These are phyloP conservation scores for Tenthredo distinguenda DNA, from an alignment of 2,888 invertebrate genomes.

Conservation along the genomic window DNA sequence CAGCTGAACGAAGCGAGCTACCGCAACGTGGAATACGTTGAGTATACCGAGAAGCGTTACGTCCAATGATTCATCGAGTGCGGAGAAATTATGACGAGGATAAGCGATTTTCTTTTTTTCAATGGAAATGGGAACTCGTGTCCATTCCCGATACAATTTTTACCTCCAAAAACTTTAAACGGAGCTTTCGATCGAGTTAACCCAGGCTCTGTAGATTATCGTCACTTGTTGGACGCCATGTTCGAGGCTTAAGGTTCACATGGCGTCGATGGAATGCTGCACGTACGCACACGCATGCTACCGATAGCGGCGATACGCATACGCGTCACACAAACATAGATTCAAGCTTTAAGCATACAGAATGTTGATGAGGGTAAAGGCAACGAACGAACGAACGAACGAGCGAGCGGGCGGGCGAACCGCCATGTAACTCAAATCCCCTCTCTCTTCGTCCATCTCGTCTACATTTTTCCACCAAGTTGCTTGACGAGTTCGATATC, in stretches of 20 bases:
- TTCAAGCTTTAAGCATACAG: constrained; percentile 29
- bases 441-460: background rate
- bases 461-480: constrained; percentile 26
- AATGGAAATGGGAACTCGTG: too few relatives aligned
- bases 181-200: background rate
- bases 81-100: background rate
- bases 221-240: constrained; percentile 63
- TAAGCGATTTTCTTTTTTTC: background rate
- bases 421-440: constrained; percentile 46
- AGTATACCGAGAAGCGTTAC: background rate
- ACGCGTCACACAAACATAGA: background rate
- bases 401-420: constrained; percentile 13
- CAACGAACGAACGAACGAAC: constrained; percentile 17
- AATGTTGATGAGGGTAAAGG: constrained; percentile 42
- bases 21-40: background rate
- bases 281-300: constrained; percentile 54
- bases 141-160: too few relatives aligned
- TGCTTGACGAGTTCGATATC: constrained; percentile 40
- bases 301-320: background rate
- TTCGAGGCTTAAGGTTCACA: constrained; percentile 52
- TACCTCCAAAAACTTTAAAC: background rate
- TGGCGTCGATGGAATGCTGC: constrained; percentile 59
- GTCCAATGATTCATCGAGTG: background rate
- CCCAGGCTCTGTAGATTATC: constrained; percentile 34
- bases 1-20: constrained; percentile 51